Evolutionary conservation across 2,797 vertebrate species (phyloP).

Genomic region (Cirrhinus molitorella): DNA sequence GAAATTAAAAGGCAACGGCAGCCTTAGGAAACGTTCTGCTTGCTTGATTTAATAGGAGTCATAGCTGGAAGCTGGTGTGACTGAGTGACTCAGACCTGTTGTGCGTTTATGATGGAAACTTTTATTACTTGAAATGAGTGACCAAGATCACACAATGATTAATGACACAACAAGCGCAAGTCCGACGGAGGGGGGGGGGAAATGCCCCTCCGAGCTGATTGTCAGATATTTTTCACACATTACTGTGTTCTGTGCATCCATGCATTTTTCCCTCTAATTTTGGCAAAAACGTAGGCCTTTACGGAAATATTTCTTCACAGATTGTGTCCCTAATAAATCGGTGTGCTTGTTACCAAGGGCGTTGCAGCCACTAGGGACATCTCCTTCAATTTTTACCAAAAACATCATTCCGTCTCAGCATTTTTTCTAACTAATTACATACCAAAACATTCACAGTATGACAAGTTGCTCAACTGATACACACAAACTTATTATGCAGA

Average conservation of each 20-base stretch:
- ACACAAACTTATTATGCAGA: not conserved
- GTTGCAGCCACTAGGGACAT: not conserved
- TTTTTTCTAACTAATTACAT: not conserved
- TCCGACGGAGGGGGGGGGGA: conserved; percentile 72
- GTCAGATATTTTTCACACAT: conserved; percentile 39
- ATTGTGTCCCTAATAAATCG: not conserved
- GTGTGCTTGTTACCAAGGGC: not conserved
- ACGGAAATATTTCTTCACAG: not conserved
- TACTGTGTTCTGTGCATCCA: conserved; percentile 30
- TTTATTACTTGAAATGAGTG: conserved; percentile 99
- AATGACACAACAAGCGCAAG: conserved; percentile 94
- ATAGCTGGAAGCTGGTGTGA: conserved; percentile 99
- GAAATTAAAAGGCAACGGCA: conserved; percentile 99
- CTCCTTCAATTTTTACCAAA: not conserved
- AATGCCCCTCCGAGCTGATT: conserved; percentile 89
- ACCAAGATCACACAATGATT: conserved; percentile 98
- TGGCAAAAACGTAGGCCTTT: not conserved
- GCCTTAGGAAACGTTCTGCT: conserved; percentile 99
- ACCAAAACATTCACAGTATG: not conserved
- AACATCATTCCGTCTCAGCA: not conserved
- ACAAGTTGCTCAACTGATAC: not conserved
- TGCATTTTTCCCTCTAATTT: conserved; percentile 19
- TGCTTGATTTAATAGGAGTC: conserved; percentile 99
- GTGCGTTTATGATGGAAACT: conserved; percentile 99
- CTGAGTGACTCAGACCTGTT: conserved; percentile 99